Base-by-base conservation (phyloP, 2,113 vertebrate species). In the Macroglossus sobrinus region DNA sequence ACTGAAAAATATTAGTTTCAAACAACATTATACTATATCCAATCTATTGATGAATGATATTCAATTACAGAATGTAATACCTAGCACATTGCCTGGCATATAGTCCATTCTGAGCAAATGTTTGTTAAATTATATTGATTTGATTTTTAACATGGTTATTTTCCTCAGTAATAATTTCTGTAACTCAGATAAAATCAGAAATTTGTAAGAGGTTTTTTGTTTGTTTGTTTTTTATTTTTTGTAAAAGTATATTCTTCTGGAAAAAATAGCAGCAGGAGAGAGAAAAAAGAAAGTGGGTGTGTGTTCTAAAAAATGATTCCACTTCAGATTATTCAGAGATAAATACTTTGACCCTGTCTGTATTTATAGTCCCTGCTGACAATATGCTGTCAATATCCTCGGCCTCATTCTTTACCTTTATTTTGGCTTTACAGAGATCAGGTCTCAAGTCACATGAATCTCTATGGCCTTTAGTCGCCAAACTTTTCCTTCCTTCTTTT, bases 101-200 rank as follows among this genome's bases (percentile, higher is more conserved):
- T 14, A 93, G 59, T 18, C 88, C 33, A 61, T 45, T 86, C 47
- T 95, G 50, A 84, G 22, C 61, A 94, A 91, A 88, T 53, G 59
- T 80, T 84, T 90, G 53, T 81, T 85, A 43, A 93, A 75, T 76
- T 84, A 88, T 66, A 88, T 88, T 95, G 84, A 35, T 68, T 88
- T 95, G 84, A 33, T 72, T 95, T 87, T 87, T 89, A 87, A 75
- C 26, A 94, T 16, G 88, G 40, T 59, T 19, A 63, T 84, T 94
- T 91, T 88, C 59, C 28, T 85, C 61, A 79, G 38, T 59, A 91
- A 68, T 94, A 75, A 79, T 88, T 93, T 89, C 96, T 96, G 30
- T 89, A 69, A 66, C 19, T 96, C 72, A 61, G 90, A 55, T 84
- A 72, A 93, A 95, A 92, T 53, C 71, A 75, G 64, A 94, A 68